Percentiles rank a stretch among this genome's conserved stretches.
Evolutionary conservation across 2,113 vertebrate genomes (phyloP).

Genomic region (Alexandromys fortis): DNA sequence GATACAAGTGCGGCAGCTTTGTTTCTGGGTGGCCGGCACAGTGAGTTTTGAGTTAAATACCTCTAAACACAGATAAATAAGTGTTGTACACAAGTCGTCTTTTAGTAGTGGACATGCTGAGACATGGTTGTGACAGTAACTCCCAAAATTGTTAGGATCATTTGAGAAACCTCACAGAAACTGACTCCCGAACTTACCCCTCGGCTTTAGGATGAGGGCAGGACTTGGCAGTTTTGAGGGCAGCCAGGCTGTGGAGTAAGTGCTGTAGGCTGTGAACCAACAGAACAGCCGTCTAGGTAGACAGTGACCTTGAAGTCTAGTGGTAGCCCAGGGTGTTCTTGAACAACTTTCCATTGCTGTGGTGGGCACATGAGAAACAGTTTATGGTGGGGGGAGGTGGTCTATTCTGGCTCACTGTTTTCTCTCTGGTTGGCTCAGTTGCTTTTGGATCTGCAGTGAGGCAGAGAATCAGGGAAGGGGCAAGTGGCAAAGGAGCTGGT

Average conservation of each 20-base stretch:
- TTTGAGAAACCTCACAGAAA: neutral
- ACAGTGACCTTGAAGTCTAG: neutral
- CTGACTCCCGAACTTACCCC: neutral
- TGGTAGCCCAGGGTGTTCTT: neutral
- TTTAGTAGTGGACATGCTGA: neutral
- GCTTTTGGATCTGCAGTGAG: neutral
- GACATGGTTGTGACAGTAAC: neutral
- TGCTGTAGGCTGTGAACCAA: neutral
- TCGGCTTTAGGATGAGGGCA: neutral
- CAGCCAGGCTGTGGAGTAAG: neutral
- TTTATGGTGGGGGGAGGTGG: neutral
- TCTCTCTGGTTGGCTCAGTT: neutral
- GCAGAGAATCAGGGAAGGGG: neutral
- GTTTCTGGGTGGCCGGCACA: neutral
- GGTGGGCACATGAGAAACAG: neutral
- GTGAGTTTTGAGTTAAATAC: neutral
- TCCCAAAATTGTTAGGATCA: neutral
- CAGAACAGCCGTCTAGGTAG: neutral
- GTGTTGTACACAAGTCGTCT: too few species aligned
- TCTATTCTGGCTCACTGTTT: neutral
- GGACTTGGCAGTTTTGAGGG: neutral
- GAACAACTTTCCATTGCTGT: neutral
- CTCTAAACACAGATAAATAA: neutral
- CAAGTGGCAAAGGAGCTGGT: neutral
- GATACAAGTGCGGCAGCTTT: neutral